These are phyloP conservation scores for Adineta ricciae DNA, from an alignment of 2,888 invertebrate species.

Conservation along the genomic window DNA sequence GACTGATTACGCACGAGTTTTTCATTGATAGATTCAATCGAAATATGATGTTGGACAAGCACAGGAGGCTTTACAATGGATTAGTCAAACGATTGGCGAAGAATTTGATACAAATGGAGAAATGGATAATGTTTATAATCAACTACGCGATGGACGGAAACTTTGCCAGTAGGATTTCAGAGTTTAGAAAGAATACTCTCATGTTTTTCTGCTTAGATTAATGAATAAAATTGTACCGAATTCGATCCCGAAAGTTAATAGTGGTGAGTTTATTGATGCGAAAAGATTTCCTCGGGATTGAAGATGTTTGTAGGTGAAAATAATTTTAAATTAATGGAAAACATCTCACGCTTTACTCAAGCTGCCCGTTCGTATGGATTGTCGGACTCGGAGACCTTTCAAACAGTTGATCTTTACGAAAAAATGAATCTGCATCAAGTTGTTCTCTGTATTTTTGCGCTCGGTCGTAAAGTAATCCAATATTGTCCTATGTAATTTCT, in stretches of 20 bases:
- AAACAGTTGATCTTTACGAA: slow-evolving; percentile 33
- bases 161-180: slow-evolving; percentile 16
- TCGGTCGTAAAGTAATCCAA: slow-evolving; percentile 26
- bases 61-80: slow-evolving; percentile 28
- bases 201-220: not conserved
- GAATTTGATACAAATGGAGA: slow-evolving; percentile 23
- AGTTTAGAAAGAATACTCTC: too few relatives aligned
- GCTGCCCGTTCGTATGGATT: slow-evolving; percentile 22
- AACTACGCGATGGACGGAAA: slow-evolving; percentile 26
- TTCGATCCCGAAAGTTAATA: slow-evolving; percentile 25
- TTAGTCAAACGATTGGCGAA: slow-evolving; percentile 8
- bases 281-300: too few relatives aligned
- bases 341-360: slow-evolving; percentile 8
- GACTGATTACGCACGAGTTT: not conserved
- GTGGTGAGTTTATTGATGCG: not conserved
- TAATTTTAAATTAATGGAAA: slow-evolving; percentile 32
- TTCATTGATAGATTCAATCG: not conserved
- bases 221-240: slow-evolving; percentile 15
- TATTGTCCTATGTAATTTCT: slow-evolving; percentile 34
- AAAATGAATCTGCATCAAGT: slow-evolving; percentile 33
- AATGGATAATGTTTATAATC: slow-evolving; percentile 22
- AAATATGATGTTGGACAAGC: slow-evolving; percentile 27
- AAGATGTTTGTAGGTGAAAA: not conserved
- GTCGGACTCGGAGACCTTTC: slow-evolving; percentile 28
- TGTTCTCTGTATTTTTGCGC: slow-evolving; percentile 23